Conservation (phyloP, 2,797 vertebrate species). For the Phyllotis vaccarum region DNA sequence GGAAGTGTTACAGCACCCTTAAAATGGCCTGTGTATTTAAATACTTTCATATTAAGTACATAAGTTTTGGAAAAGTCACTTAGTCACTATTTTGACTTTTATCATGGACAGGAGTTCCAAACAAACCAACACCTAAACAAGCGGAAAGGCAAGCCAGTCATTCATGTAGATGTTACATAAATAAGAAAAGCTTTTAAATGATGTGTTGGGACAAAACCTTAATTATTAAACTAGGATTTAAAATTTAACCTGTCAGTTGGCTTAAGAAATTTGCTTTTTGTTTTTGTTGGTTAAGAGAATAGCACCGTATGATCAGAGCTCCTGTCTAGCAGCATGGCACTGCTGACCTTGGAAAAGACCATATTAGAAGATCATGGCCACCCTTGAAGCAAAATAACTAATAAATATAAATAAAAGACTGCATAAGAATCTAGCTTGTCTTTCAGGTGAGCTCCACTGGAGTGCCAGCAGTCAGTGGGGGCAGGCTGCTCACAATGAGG, state of each 20-base stretch:
- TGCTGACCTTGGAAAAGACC: neutral
- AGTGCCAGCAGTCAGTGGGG: too few species aligned
- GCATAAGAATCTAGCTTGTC: neutral
- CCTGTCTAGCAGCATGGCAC: neutral
- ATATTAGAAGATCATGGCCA: neutral
- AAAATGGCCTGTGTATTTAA: neutral
- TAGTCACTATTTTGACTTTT: neutral
- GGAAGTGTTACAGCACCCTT: too few species aligned
- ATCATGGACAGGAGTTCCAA: neutral
- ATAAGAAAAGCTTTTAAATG: neutral
- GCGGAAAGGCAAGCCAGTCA: neutral
- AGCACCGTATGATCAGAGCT: neutral
- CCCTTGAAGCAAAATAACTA: neutral
- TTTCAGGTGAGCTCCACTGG: neutral
- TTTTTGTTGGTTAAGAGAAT: neutral
- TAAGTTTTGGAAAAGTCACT: neutral
- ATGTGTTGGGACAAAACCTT: neutral
- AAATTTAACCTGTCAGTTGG: neutral
- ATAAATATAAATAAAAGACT: neutral
- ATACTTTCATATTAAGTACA: neutral
- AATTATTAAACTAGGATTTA: neutral
- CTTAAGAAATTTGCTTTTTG: neutral
- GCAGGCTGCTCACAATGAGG: rapidly evolving
- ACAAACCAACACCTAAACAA: neutral
- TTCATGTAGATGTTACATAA: neutral